Base-by-base conservation (phyloP, 2,113 vertebrate genomes). In the Calonectris borealis region DNA sequence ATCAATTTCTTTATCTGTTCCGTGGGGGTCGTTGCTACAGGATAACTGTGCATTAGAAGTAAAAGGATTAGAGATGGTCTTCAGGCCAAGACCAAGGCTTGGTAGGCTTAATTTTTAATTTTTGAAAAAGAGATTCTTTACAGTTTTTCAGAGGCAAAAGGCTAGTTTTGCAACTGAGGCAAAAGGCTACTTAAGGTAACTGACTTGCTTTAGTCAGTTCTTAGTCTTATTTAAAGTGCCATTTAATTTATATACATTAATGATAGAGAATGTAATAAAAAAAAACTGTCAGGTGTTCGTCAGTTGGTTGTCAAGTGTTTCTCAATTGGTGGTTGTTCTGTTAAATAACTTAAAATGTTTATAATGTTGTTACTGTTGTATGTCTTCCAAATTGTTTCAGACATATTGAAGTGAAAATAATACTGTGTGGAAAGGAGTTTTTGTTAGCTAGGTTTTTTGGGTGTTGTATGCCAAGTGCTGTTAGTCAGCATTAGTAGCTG, bases 1-100 rank as follows among this genome's bases (percentile, higher is more conserved):
- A 68, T 98, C 99, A 20, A 99, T 99, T 94, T 99, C 99, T 72
- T 98, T 99, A 58, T 99, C 99, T 9, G 98, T 99, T 71, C 99
- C 99, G 0, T 99, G 99, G 99, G 99, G 99, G 26, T 99, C 99
- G 0, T 98, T 99, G 91, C 98, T 99, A 38, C 99, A 99, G 94
- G 99, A 99, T 88, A 99, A 99, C 94, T 99, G 99, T 97, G 98
- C 99, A 4, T 98, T 99, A 54, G 99, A 99, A 98, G 98, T 99
- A 66, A 99, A 98, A 94, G 99, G 99, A 68, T 97, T 99, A 86
- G 98, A 99, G 95, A 98, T 99, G 99, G 98, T 99, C 87, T 99
- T 99, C 96, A 99, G 98, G 76, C 99, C 99, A 75, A 98, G 99
- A 95, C 99, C 99, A 83, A 98, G 99, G 86, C 97, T 98, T 83